A percentile compares a stretch with the other conserved stretches of the same genome.
Conservation (phyloP, 1,140 invertebrate genomes). For the Rhysida immarginata region DNA sequence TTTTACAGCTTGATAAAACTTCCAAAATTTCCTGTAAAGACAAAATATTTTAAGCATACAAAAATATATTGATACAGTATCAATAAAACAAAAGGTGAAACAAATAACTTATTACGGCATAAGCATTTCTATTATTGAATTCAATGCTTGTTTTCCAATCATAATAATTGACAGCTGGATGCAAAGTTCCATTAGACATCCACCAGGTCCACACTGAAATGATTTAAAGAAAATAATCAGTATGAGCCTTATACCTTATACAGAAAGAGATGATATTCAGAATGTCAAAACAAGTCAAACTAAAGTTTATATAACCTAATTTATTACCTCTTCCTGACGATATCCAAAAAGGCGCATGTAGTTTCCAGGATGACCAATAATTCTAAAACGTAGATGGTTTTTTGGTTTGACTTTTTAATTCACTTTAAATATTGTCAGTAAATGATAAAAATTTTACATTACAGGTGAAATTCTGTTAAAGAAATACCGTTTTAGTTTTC, state of each 20-base stretch:
- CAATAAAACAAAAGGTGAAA: neutral
- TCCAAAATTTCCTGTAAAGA: conserved; percentile 3
- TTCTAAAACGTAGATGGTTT: conserved; percentile 19
- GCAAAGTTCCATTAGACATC: conserved; percentile 47
- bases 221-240: neutral
- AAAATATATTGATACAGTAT: neutral
- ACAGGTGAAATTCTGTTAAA: no score
- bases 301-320: no score
- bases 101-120: conserved; percentile 44
- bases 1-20: neutral
- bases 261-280: neutral
- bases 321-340: conserved; percentile 63
- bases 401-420: no score
- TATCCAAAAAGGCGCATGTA: conserved; percentile 59
- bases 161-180: conserved; percentile 53
- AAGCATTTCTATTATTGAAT: conserved; percentile 41
- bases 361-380: conserved; percentile 58
- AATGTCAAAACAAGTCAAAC: conserved; percentile 1
- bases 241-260: no score
- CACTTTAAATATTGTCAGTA: no score
- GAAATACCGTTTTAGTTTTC: neutral
- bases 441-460: neutral
- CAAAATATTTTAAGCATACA: neutral
- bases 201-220: conserved; percentile 42
- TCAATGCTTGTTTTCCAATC: conserved; percentile 51